These are phyloP conservation scores for Lasioglossum albipes DNA, from an alignment of 1,140 invertebrate species.

Conservation along the genomic window DNA sequence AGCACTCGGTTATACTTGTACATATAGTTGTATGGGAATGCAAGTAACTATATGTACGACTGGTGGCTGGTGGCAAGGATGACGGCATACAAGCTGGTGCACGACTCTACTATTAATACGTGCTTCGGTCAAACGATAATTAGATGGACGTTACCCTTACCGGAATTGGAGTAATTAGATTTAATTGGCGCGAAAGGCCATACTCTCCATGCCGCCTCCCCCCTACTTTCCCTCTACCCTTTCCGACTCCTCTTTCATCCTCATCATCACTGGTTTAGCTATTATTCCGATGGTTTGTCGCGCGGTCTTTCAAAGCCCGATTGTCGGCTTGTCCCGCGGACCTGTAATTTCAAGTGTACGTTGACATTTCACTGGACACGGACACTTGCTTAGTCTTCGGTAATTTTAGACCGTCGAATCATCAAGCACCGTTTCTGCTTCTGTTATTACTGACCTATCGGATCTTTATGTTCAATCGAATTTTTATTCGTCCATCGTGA, in stretches of 20 bases:
- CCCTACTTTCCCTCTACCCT: neutral
- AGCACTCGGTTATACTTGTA: constrained; percentile 12
- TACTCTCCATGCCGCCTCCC: neutral
- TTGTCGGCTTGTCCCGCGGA: neutral
- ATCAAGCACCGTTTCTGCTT: too few species aligned
- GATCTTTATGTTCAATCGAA: too few species aligned
- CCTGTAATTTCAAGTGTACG: neutral
- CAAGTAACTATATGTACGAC: neutral
- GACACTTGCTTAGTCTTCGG: too few species aligned
- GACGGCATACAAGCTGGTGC: constrained; percentile 19
- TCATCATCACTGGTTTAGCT: constrained; percentile 40
- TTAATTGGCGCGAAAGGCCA: constrained; percentile 73
- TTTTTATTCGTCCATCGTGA: too few species aligned
- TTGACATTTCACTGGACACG: too few species aligned
- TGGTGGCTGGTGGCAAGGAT: constrained; percentile 13
- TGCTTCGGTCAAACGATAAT: constrained; percentile 76
- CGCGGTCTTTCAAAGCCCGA: neutral
- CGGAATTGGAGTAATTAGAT: constrained; percentile 77
- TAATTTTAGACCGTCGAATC: too few species aligned
- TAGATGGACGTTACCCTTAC: constrained; percentile 75
- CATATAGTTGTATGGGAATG: neutral
- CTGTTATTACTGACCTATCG: too few species aligned
- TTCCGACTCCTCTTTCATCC: constrained; percentile 26
- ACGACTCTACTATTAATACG: constrained; percentile 70
- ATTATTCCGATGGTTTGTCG: constrained; percentile 52